Base-by-base conservation (phyloP, 2,113 vertebrate genomes). In the Entosphenus tridentatus region DNA sequence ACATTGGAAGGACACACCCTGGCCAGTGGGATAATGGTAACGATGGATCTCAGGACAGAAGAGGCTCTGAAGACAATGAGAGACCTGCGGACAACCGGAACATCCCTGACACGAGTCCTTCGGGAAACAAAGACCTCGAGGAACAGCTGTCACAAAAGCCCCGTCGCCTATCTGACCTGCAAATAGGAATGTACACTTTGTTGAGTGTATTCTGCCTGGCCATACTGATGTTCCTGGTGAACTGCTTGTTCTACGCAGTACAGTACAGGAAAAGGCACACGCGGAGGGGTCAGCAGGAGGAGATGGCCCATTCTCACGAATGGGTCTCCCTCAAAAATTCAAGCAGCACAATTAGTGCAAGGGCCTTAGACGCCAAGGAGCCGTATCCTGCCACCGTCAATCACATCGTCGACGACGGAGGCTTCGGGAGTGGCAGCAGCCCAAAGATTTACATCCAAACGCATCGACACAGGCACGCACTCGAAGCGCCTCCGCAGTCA, bases 381-480 rank as follows among this genome's bases (percentile, higher is more conserved):
- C 73, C 85, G 83, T n/a, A 90, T 86, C 77, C 80, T 88, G 0
- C 56, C 67, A 82, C 80, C 0, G 87, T 88, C 62, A 88, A 87
- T 74, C 86, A 85, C 67, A 65, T 18, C n/a, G 39, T 39, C 39
- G 39, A 39, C 6, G 39, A 39, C 39, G 88, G 91, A 70, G 70
- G 67, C 14, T 90, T 95, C 77, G 86, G 87, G 78, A 98, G 93
- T 82, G 96, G 90, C 0, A 89, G 90, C 75, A 96, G 90, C 74
- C 96, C 92, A 0, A 91, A 96, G 79, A 92, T 89, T 73, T 96
- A 91, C 0, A 87, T 96, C 39, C 93, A 98, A 75, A 98, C 91
- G 78, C 93, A 98, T 39, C 39, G 39, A 39, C 39, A 39, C 39
- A 39, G 39, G 39, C 39, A 39, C 6, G 39, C 39, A 7, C 39